A percentile compares a stretch with the other conserved stretches of the same genome.
phyloP scores from a whole-genome alignment of 2,888 invertebrate species.

The Luffia ferchaultella region DNA sequence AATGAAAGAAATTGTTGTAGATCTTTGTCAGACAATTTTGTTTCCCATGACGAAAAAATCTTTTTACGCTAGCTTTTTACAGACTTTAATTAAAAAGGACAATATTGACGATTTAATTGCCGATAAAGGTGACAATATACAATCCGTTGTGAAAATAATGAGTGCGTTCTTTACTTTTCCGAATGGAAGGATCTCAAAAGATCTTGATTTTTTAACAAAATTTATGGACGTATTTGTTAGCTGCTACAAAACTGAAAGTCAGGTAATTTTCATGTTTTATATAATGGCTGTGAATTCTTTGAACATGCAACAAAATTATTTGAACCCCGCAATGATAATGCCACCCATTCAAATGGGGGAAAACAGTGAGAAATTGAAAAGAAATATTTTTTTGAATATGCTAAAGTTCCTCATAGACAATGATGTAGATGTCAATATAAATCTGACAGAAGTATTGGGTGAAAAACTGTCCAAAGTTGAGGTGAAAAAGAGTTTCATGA shows the following conservation, averaged over 20 bases:
- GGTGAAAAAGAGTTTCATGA: constrained; percentile 43
- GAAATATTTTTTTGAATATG: constrained; percentile 43
- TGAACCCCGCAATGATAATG: constrained; percentile 37
- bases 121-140: constrained; percentile 52
- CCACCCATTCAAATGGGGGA: constrained; percentile 30
- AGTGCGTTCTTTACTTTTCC: constrained; percentile 41
- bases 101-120: constrained; percentile 39
- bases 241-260: constrained; percentile 40
- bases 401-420: constrained; percentile 33
- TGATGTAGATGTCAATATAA: constrained; percentile 46
- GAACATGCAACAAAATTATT: constrained; percentile 40
- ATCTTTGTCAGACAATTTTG: constrained; percentile 14
- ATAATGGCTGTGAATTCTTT: constrained; percentile 39
- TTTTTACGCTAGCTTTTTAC: constrained; percentile 38
- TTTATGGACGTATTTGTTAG: constrained; percentile 46
- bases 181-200: constrained; percentile 27
- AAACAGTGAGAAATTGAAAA: constrained; percentile 36
- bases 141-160: constrained; percentile 51
- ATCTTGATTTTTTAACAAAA: constrained; percentile 33
- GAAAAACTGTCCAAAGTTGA: constrained; percentile 43
- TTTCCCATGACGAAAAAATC: constrained; percentile 44
- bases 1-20: constrained; percentile 16
- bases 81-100: constrained; percentile 43
- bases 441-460: constrained; percentile 42
- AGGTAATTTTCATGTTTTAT: constrained; percentile 48